Evolutionary conservation across 2,888 invertebrate genomes (phyloP), one percentile per base, ranked within the genome.

Genomic region (Eugnorisma glareosa): DNA sequence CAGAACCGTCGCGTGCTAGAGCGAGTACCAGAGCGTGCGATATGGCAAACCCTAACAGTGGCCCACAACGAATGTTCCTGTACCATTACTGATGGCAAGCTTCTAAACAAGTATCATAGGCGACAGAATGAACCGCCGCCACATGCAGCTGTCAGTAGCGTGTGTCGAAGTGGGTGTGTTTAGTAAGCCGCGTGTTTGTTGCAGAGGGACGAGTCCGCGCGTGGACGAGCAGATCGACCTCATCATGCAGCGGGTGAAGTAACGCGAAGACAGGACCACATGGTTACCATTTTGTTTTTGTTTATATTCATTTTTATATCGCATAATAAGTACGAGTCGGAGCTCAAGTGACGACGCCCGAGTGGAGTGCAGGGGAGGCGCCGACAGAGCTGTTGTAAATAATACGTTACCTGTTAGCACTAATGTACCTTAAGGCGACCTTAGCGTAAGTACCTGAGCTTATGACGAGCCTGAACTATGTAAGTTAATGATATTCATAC

Each of bases 171-270:
- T 28, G 3, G 6, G 28, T 1, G 18, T n/a, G 45, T 31, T 1
- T 8, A 43, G 15, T 37, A 5, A 40, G 7, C 3, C 4, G 6
- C 2, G 2, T 5, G 61, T 15, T 35, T 75, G 81, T 83, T 84
- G 40, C 95, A 96, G 96, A 78, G 99, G 99, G 61, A 97, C 97
- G 79, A 99, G 99, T 81, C 97, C 97, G 87, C 97, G 99, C 88
- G 97, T 99, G 81, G 99, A 99, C 94, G 98, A 98, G 89, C 97
- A 98, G 87, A 98, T 99, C 88, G 98, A 98, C 86, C 97, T 98
- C 89, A 98, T 99, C 86, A 97, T 97, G 94, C 97, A 97, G 92
- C 98, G 97, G 92, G 82, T 96, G 77, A 95, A 94, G 92, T 94
- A 48, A 48, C 48, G 48, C 48, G 48, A 24, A 1, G 24, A 8